Evolutionary conservation across 2,888 invertebrate species (phyloP), one percentile per base, ranked within the genome.

Genomic region (Stomorhina lunata): DNA sequence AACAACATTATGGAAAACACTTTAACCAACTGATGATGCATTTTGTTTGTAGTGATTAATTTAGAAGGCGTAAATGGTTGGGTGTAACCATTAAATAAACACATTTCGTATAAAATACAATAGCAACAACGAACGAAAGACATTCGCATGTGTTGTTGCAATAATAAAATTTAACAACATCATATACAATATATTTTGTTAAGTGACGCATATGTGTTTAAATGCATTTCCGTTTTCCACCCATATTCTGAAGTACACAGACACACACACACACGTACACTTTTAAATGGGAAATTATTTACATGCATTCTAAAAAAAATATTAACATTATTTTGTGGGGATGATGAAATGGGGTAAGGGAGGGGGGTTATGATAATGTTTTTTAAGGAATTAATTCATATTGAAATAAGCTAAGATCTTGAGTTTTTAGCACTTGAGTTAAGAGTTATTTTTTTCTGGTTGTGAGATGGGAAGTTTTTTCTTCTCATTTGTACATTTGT

Each of bases 41-140:
- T 73, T 80, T 73, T 69, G 78, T 81, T 81, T 72, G 40, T n/a
- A n/a, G n/a, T 63, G 73, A 81, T 81, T 81, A 81, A 81, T 78
- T 78, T 73, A 68, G 81, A 69, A 63, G 81, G 81, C 77, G 81
- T 55, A 55, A 53, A 59, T 78, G 66, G 48, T 72, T 53, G 72
- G 77, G 77, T 73, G 77, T 73, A 68, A 78, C 73, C 73, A 63
- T 61, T 55, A 78, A 73, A 63, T 50, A 73, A 77, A 63, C 75
- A 76, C 68, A 45, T n/a, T n/a, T n/a, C n/a, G 53, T 45, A 43
- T 71, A 32, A 71, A 75, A 69, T 29, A 9, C 37, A 80, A 20
- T 63, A 72, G 48, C 66, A 75, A 65, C 53, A 53, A 10, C 7
- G n/a, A 53, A 32, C 53, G 71, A 63, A 43, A 17, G 27, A 12